Conservation (phyloP, 2,797 vertebrate genomes). For the Lophius americanus region DNA sequence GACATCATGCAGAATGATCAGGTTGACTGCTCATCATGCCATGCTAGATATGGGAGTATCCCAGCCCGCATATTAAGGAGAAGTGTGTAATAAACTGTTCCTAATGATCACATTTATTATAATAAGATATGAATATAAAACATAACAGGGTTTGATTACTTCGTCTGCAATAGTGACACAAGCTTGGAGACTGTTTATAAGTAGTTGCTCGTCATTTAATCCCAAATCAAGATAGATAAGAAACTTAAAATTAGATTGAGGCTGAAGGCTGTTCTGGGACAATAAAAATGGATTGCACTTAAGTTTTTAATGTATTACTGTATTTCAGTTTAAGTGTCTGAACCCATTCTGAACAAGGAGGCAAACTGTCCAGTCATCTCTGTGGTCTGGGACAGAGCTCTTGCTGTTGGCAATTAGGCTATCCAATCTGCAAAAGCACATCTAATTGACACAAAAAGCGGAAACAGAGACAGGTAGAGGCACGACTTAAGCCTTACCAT, state of each 20-base stretch:
- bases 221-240: not conserved
- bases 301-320: not conserved
- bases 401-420: constrained; percentile 30
- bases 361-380: constrained; percentile 33
- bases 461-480: constrained; percentile 55
- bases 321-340: constrained; percentile 28
- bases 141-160: not conserved
- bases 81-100: constrained; percentile 52
- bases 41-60: constrained; percentile 69
- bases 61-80: constrained; percentile 69
- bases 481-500: constrained; percentile 80
- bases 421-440: constrained; percentile 62
- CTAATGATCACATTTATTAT: not conserved
- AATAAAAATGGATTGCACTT: not conserved
- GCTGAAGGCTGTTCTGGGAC: constrained; percentile 5
- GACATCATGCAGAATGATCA: constrained; percentile 66
- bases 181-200: not conserved
- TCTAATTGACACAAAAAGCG: constrained; percentile 69
- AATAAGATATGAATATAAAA: not conserved
- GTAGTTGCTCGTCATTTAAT: not conserved
- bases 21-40: constrained; percentile 64
- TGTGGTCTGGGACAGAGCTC: constrained; percentile 28
- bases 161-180: not conserved
- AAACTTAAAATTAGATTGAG: constrained; percentile 11
- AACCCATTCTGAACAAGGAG: constrained; percentile 56